Base-by-base conservation (phyloP, 1,140 invertebrate species). In the Pachyrhynchus sulphureomaculatus region DNA sequence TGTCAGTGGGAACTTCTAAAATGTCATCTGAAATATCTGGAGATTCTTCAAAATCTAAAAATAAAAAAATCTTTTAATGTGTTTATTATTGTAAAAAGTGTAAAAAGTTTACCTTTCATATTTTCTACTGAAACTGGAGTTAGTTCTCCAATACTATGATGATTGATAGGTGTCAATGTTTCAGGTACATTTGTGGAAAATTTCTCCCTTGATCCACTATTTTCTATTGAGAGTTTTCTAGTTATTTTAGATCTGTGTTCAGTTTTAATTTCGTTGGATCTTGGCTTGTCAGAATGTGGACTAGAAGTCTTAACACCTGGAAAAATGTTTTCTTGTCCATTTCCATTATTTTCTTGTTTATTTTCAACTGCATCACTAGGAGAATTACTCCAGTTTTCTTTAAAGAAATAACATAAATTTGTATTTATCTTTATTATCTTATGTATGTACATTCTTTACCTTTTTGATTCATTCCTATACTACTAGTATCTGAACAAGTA, bases 61-160 rank as follows among this genome's bases (percentile, higher is more conserved):
- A 2, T 47, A 37, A 5, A 4, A 37, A 5, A 37, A 13, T 37
- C 3, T 10, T 17, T 4, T 5, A 17, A n/a, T n/a, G n/a, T n/a
- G n/a, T n/a, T n/a, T n/a, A n/a, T n/a, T n/a, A n/a, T n/a, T n/a
- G n/a, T n/a, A n/a, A n/a, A n/a, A n/a, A n/a, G n/a, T n/a, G n/a
- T n/a, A n/a, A n/a, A 2, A 44, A 42, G n/a, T 2, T 54, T 34
- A 62, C 42, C 51, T 49, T 62, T 52, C 13, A 64, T 62, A 3
- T 67, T 60, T 61, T 74, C 72, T 41, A 77, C 58, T 9, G 74
- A 72, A 8, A 82, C 71, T 12, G 81, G 81, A 10, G 79, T 81
- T 21, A 82, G 56, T 72, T 81, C 80, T 9, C 80, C 81, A 36
- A 82, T 71, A 62, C 69, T 71, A 20, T 68, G 48, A 65, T 81